These are phyloP conservation scores for Semaprochilodus insignis DNA, from an alignment of 2,797 vertebrate genomes.

Conservation along the genomic window DNA sequence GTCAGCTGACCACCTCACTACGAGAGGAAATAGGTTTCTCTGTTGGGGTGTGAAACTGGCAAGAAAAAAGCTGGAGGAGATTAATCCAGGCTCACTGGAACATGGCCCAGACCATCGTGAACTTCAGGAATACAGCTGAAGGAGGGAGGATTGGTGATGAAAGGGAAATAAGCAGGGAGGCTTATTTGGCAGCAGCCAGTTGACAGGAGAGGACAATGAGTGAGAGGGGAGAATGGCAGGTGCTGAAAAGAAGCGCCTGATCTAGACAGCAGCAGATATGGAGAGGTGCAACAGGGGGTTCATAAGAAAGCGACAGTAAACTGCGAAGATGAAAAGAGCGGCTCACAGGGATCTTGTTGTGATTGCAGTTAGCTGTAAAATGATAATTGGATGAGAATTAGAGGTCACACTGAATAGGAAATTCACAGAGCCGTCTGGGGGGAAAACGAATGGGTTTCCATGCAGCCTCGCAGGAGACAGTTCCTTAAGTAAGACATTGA, in stretches of 20 bases:
- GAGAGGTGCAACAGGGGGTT: slow-evolving; percentile 21
- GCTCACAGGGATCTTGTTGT: neutral
- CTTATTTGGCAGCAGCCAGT: slow-evolving; percentile 20
- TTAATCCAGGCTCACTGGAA: slow-evolving; percentile 15
- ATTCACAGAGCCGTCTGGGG: neutral
- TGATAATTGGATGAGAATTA: neutral
- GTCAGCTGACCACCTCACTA: slow-evolving; percentile 38
- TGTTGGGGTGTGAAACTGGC: slow-evolving; percentile 32
- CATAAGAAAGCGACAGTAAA: slow-evolving; percentile 8
- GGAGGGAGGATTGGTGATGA: slow-evolving; percentile 1
- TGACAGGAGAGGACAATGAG: slow-evolving; percentile 29
- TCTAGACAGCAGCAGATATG: slow-evolving; percentile 22
- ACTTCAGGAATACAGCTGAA: neutral
- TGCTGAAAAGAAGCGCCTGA: slow-evolving; percentile 37
- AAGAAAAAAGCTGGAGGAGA: slow-evolving; percentile 26
- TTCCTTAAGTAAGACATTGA: neutral
- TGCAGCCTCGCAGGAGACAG: neutral
- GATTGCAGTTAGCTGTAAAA: neutral
- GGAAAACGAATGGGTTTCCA: neutral
- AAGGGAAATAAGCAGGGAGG: slow-evolving; percentile 15
- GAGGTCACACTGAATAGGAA: neutral
- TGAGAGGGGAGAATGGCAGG: slow-evolving; percentile 21
- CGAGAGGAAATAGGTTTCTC: slow-evolving; percentile 41
- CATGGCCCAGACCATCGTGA: neutral
- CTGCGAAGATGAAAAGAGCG: neutral